Percentiles rank a stretch among this genome's conserved stretches.
Conservation (phyloP, 35 echinoderm and acorn worm species). For the Ptychodera flava region DNA sequence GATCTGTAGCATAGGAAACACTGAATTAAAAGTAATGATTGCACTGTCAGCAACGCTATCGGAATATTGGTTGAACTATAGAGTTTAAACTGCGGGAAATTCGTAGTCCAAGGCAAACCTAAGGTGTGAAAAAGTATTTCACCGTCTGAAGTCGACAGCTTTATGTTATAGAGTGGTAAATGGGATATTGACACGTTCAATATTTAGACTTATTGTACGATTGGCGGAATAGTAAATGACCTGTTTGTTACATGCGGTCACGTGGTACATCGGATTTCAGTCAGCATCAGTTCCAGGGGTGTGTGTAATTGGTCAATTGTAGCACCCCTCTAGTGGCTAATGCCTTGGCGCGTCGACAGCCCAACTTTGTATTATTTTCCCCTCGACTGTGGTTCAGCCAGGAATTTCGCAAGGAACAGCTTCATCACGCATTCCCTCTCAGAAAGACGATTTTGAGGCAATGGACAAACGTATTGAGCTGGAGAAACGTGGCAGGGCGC, state of each 20-base stretch:
- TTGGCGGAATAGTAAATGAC: neutral
- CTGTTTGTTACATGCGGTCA: neutral
- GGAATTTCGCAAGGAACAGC: neutral
- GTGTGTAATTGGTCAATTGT: neutral
- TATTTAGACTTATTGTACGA: neutral
- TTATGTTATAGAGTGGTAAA: no score
- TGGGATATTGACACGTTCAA: no score
- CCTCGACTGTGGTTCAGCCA: neutral
- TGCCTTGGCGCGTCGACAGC: slow-evolving; percentile 18
- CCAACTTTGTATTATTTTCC: slow-evolving; percentile 12
- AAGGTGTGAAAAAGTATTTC: no score
- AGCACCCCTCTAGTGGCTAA: neutral
- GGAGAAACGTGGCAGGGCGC: slow-evolving; percentile 30
- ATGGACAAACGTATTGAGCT: slow-evolving; percentile 50
- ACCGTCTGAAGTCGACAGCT: no score
- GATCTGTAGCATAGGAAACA: no score
- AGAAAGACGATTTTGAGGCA: neutral
- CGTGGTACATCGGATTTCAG: neutral
- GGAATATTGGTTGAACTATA: no score
- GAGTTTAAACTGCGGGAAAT: no score
- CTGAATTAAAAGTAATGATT: no score
- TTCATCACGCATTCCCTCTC: neutral
- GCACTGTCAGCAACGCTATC: no score
- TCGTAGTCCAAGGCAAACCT: no score
- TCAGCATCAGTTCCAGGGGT: slow-evolving; percentile 11